Percentiles rank a stretch among this genome's conserved stretches.
phyloP scores from a whole-genome alignment of 2,113 vertebrate species.

The Rhynchopsitta pachyrhyncha region DNA sequence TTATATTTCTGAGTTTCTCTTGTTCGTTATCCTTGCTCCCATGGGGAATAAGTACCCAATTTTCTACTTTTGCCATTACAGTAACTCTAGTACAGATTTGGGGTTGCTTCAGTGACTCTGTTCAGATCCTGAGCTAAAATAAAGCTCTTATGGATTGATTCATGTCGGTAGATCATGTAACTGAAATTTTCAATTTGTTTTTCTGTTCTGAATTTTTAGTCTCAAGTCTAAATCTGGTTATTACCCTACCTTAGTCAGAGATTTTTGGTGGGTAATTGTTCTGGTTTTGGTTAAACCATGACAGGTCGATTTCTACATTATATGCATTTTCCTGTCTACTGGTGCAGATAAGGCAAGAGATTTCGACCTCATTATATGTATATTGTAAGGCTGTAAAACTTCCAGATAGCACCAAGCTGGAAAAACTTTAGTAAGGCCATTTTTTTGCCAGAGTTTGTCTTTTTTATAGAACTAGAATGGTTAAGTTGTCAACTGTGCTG shows the following conservation, averaged over 20 bases:
- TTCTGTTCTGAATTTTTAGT: neutral
- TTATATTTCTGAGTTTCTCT: neutral
- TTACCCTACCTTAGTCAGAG: neutral
- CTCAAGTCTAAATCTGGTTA: neutral
- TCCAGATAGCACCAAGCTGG: neutral
- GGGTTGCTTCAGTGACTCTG: neutral
- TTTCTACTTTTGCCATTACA: neutral
- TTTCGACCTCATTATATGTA: neutral
- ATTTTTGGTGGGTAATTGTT: neutral
- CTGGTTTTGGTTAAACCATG: neutral
- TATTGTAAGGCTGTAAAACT: neutral
- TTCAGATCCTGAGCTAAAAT: neutral
- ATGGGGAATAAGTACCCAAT: neutral
- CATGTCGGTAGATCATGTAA: neutral
- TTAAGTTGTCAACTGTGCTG: neutral
- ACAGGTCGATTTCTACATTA: neutral
- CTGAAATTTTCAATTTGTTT: neutral
- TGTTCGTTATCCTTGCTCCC: neutral
- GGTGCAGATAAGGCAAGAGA: neutral
- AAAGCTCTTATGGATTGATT: neutral
- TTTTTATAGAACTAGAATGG: neutral
- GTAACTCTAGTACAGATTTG: neutral
- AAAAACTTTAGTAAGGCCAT: neutral
- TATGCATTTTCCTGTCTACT: neutral
- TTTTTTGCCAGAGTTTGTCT: constrained; percentile 17